Evolutionary conservation across 2,888 invertebrate genomes (phyloP), one percentile per base, ranked within the genome.

Genomic region (Acleris cristana): DNA sequence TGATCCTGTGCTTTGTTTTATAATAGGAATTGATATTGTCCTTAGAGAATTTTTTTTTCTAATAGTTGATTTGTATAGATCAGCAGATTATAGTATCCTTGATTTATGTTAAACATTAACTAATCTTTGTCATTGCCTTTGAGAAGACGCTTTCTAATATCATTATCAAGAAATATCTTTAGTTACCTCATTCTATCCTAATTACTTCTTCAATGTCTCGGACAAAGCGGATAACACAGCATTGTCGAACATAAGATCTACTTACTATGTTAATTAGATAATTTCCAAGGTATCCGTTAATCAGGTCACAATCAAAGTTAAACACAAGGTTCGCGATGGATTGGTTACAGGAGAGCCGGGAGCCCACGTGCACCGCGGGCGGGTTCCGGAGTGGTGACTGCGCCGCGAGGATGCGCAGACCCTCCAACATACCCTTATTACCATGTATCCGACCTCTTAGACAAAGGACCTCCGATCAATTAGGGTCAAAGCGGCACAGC

Each of bases 401-500:
- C 92, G 91, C 91, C 83, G 76, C 71, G 74, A 77, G 77, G 85
- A 83, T 92, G 91, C 91, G 92, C 92, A 86, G 85, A 79, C 75
- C 78, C 82, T 84, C 81, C 78, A 79, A 83, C 80, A 81, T 80
- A 84, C 86, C 84, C 85, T 84, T 84, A 85, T 82, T 86, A 79
- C 76, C 86, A 86, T 86, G 84, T 82, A 83, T 83, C 85, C 83
- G 77, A 83, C 82, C 86, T 84, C 81, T 84, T 82, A 86, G 87
- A 90, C 90, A 91, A 92, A 90, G 91, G 86, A 86, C 80, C 78
- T 83, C 78, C 76, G 86, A 89, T 88, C 88, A 88, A 90, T 90
- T 88, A 86, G 81, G 82, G 71, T 70, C 74, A 66, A 76, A 73
- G 75, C 76, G 73, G 76, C 73, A 77, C 73, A 65, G 65, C 62